Conservation (phyloP, 1,140 invertebrate genomes). For the Euura lappo region DNA sequence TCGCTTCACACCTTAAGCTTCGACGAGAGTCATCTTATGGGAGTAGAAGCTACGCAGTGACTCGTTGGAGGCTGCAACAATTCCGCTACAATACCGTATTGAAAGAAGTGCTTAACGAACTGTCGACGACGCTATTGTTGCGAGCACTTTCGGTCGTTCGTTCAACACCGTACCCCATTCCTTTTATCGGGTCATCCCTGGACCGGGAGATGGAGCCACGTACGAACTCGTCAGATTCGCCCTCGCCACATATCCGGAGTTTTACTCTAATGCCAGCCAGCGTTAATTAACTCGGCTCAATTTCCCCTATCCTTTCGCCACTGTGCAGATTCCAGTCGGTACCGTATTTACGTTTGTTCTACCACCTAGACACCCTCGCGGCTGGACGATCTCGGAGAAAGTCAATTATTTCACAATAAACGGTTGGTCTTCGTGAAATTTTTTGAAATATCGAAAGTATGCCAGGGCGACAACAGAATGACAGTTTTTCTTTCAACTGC, state of each 20-base stretch:
- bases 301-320: slow-evolving; percentile 27
- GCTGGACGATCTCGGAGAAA: slow-evolving; percentile 20
- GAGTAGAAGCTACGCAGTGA: not conserved
- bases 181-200: slow-evolving; percentile 41
- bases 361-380: not conserved
- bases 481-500: too few relatives aligned
- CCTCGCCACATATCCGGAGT: slow-evolving; percentile 22
- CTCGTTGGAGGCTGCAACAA: not conserved
- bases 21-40: not conserved
- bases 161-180: slow-evolving; percentile 41
- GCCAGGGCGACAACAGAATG: too few relatives aligned
- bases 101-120: slow-evolving; percentile 52
- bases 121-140: slow-evolving; percentile 50
- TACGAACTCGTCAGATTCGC: slow-evolving; percentile 25
- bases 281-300: slow-evolving; percentile 45
- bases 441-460: too few relatives aligned
- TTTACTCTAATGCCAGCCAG: slow-evolving; percentile 40
- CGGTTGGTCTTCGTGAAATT: too few relatives aligned
- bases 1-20: not conserved
- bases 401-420: too few relatives aligned
- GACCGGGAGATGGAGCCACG: not conserved
- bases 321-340: too few relatives aligned
- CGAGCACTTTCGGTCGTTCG: slow-evolving; percentile 32
- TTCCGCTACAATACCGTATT: slow-evolving; percentile 4
- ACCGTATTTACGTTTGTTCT: slow-evolving; percentile 42